A percentile compares a stretch with the other conserved stretches of the same genome.
These are phyloP conservation scores for Sarcophaga peregrina DNA, from an alignment of 1,140 invertebrate genomes.

Conservation along the genomic window DNA sequence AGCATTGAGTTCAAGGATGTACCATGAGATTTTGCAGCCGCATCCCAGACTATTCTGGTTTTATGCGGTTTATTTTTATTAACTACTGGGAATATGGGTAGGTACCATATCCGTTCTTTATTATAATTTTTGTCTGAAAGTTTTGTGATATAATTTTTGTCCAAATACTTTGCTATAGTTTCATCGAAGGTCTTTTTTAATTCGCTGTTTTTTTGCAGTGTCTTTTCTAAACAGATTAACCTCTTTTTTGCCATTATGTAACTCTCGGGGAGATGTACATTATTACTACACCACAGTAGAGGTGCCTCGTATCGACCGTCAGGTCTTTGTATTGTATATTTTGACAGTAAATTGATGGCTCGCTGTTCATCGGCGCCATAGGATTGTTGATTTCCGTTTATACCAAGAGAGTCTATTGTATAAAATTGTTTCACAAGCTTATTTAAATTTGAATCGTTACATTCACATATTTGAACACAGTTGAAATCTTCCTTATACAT, in stretches of 20 bases:
- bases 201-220: no score
- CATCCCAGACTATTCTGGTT: slow-evolving; percentile 25
- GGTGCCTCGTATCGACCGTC: background rate
- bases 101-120: slow-evolving; percentile 17
- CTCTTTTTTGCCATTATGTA: slow-evolving; percentile 17
- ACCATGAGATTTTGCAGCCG: slow-evolving; percentile 44
- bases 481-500: background rate
- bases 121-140: background rate
- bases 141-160: background rate
- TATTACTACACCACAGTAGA: slow-evolving; percentile 16
- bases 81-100: slow-evolving; percentile 30
- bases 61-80: slow-evolving; percentile 25
- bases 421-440: background rate
- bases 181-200: background rate
- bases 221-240: no score
- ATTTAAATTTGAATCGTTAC: background rate
- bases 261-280: background rate
- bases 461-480: background rate
- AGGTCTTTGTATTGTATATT: background rate
- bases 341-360: background rate
- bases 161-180: slow-evolving; percentile 1
- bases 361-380: background rate
- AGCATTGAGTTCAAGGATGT: slow-evolving; percentile 54
- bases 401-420: background rate
- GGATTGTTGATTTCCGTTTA: background rate